These are phyloP conservation scores for Megalops cyprinoides DNA, from an alignment of 2,797 vertebrate species.

Conservation along the genomic window DNA sequence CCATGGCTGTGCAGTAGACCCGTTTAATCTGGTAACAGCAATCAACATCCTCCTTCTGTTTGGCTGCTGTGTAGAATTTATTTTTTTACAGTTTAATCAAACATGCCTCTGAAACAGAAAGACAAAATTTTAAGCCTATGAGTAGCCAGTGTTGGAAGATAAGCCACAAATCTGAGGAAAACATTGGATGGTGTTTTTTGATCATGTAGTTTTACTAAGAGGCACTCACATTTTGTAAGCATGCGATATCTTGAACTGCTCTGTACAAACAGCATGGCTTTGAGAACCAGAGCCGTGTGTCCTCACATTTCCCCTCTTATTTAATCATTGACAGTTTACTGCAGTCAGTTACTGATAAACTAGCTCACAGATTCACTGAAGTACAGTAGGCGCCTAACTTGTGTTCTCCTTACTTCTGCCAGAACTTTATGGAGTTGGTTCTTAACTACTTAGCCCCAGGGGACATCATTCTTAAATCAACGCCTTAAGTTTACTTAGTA, in stretches of 20 bases:
- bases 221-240: neutral
- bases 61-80: neutral
- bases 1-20: neutral
- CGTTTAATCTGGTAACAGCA: no score
- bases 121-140: neutral
- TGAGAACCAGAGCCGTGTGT: neutral
- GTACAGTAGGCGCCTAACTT: neutral
- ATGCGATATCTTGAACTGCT: neutral
- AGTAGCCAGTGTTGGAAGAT: neutral
- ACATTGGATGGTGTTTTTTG: neutral
- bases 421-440: neutral
- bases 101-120: neutral
- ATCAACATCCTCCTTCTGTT: neutral
- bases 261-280: no score
- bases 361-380: neutral
- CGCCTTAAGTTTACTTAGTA: neutral
- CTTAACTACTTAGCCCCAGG: neutral
- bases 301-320: neutral
- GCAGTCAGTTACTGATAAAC: neutral
- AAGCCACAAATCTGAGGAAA: neutral
- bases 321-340: slow-evolving; percentile 12
- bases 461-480: neutral
- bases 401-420: neutral
- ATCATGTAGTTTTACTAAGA: neutral
- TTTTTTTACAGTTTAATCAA: slow-evolving; percentile 7